phyloP scores from a whole-genome alignment of 2,797 vertebrate species.

The Vespertilio murinus region DNA sequence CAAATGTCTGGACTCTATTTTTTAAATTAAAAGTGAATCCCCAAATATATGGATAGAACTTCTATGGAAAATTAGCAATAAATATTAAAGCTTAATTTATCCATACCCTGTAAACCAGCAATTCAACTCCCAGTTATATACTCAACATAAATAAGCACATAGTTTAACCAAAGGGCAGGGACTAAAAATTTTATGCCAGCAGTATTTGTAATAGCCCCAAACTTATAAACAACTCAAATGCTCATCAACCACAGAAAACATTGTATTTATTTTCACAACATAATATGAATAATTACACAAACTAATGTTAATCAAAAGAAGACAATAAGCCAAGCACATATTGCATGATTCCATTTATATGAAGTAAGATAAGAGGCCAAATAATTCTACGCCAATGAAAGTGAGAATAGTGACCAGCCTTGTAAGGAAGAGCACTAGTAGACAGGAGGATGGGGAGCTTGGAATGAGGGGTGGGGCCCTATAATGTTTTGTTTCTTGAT shows the following conservation, averaged over 20 bases:
- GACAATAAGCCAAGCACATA: background rate
- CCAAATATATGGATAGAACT: background rate
- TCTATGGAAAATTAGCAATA: background rate
- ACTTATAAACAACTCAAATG: background rate
- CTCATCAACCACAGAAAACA: background rate
- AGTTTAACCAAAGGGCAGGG: slow-evolving; percentile 8
- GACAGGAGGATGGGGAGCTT: background rate
- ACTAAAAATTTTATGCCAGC: background rate
- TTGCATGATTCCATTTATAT: background rate
- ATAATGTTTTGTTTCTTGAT: background rate
- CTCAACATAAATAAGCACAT: background rate
- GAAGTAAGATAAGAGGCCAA: background rate
- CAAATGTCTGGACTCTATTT: background rate
- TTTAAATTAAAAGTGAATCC: slow-evolving; percentile 5
- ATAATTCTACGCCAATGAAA: background rate
- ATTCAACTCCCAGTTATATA: background rate
- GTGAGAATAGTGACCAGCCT: background rate
- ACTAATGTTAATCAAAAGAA: background rate
- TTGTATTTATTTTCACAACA: background rate
- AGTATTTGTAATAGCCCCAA: background rate
- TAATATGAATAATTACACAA: background rate
- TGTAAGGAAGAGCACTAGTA: background rate
- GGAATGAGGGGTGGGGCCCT: background rate
- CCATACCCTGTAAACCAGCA: background rate
- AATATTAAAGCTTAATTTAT: slow-evolving; percentile 10